These are phyloP conservation scores for Morinoia aosen DNA, from an alignment of 2,888 invertebrate genomes.

Conservation along the genomic window DNA sequence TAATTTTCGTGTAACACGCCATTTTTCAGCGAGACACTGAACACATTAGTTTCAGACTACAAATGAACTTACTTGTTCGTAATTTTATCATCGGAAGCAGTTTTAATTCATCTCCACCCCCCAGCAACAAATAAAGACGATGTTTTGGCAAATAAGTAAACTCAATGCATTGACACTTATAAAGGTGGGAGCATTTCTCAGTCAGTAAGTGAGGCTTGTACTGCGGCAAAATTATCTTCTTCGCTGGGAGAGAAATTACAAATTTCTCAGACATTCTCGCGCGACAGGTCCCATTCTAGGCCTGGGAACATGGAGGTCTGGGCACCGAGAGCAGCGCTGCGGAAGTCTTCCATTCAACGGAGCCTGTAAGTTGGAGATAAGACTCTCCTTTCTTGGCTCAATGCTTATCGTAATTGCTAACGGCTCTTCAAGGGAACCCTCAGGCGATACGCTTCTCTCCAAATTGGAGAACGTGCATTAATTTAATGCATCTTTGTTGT, in stretches of 20 bases:
- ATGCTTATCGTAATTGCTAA: slow-evolving; percentile 17
- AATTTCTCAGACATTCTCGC: not conserved
- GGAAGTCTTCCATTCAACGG: not conserved
- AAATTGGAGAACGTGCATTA: not conserved
- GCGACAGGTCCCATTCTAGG: not conserved
- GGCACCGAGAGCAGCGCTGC: not conserved
- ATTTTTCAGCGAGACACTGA: not conserved
- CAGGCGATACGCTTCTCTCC: not conserved
- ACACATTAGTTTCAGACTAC: not conserved
- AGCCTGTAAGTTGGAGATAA: slow-evolving; percentile 1
- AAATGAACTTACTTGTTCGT: not conserved
- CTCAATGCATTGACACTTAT: not conserved
- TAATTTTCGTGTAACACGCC: not conserved
- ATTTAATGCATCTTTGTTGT: not conserved
- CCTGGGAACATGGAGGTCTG: not conserved
- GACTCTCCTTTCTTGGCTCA: slow-evolving; percentile 9
- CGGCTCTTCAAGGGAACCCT: not conserved
- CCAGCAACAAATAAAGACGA: too few relatives aligned
- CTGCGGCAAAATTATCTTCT: not conserved
- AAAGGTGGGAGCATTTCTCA: not conserved
- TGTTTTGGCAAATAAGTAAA: not conserved
- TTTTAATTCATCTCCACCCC: not conserved
- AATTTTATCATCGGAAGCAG: not conserved
- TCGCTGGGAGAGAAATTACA: not conserved
- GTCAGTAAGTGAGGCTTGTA: not conserved